These are phyloP conservation scores for Theristus sp. DNA, from an alignment of 2,888 invertebrate species.

Conservation along the genomic window DNA sequence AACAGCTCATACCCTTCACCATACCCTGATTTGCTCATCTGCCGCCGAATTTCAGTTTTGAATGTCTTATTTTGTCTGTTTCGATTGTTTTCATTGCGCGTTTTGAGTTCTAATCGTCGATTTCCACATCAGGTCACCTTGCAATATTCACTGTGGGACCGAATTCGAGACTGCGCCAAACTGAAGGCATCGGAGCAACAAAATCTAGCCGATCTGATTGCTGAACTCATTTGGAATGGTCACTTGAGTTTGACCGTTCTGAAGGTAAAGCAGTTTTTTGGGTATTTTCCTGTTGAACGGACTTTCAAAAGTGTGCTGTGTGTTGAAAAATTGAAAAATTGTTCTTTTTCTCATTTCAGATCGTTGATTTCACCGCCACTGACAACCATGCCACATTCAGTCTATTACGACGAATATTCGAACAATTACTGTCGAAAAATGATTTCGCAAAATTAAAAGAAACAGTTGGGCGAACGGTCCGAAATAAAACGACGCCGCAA, in stretches of 20 bases:
- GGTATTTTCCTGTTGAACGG: background rate
- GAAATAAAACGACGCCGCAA: background rate
- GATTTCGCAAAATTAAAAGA: background rate
- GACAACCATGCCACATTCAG: background rate
- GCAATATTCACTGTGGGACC: slow-evolving; percentile 77
- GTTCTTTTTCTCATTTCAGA: background rate
- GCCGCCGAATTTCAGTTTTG: too few relatives aligned
- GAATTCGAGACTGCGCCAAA: slow-evolving; percentile 55
- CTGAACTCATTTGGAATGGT: slow-evolving; percentile 48
- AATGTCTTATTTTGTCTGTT: too few relatives aligned
- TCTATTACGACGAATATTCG: background rate
- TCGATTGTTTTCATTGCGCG: too few relatives aligned
- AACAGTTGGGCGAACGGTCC: background rate
- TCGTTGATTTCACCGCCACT: background rate
- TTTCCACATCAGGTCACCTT: slow-evolving; percentile 68
- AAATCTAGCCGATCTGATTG: slow-evolving; percentile 58
- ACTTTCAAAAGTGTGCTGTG: background rate
- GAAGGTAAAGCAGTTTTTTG: background rate
- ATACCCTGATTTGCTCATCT: too few relatives aligned
- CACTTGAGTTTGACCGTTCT: background rate
- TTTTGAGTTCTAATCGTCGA: too few relatives aligned
- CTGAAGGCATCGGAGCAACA: slow-evolving; percentile 45
- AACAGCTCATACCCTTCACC: slow-evolving; percentile 4
- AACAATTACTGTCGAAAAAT: too few relatives aligned
- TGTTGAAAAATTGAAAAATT: too few relatives aligned